Percentiles rank a stretch among this genome's conserved stretches.
phyloP scores from a whole-genome alignment of 2,888 invertebrate species.

The Drosophila multiciliata region DNA sequence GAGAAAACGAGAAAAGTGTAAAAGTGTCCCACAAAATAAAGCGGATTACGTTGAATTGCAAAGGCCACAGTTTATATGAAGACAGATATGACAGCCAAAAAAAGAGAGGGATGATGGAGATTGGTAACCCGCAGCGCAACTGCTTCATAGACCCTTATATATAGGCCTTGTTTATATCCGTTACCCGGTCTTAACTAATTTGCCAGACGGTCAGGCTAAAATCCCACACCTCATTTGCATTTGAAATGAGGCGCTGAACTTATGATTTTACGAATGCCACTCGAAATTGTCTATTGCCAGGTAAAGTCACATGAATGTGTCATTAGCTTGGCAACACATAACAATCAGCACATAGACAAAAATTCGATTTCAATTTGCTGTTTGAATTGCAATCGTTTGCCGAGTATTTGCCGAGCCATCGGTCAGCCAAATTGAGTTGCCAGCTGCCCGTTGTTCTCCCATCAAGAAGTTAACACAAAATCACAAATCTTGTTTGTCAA shows the following conservation, averaged over 20 bases:
- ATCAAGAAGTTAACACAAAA: conserved; percentile 27
- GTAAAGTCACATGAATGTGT: conserved; percentile 41
- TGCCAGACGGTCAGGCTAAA: conserved; percentile 35
- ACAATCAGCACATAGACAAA: conserved; percentile 8
- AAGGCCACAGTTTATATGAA: conserved; percentile 46
- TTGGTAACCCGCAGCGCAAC: neutral
- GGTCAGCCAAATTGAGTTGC: conserved; percentile 57
- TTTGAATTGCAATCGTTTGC: conserved; percentile 14
- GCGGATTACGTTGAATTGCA: conserved; percentile 63
- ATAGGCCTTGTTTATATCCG: conserved; percentile 54
- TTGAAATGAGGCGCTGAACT: conserved; percentile 71
- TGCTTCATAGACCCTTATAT: conserved; percentile 57
- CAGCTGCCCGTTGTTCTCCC: conserved; percentile 17
- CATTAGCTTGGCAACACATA: conserved; percentile 33
- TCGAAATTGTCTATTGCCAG: conserved; percentile 43
- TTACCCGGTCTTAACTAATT: conserved; percentile 66
- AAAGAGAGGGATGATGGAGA: neutral
- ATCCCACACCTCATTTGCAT: conserved; percentile 66
- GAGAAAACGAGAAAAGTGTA: conserved; percentile 43
- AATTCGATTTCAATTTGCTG: conserved; percentile 34
- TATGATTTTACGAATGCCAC: conserved; percentile 64
- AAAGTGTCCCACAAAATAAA: conserved; percentile 51
- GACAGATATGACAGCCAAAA: conserved; percentile 38
- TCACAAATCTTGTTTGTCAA: conserved; percentile 34
- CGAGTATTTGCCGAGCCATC: conserved; percentile 53